phyloP scores from a whole-genome alignment of 2,797 vertebrate species.

The Delichon dasypus region DNA sequence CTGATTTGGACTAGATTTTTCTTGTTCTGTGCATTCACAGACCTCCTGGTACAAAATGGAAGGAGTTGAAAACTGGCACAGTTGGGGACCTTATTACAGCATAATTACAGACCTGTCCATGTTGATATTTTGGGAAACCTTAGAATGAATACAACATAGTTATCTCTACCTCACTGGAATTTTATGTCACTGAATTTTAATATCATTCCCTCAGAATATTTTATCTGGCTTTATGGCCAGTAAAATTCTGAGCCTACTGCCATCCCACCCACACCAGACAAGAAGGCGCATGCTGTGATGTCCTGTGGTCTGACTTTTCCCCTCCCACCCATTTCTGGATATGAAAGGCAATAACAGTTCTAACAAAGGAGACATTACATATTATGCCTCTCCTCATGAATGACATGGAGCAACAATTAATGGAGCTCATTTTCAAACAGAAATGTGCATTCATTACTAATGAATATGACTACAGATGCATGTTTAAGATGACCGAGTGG shows the following conservation, averaged over 20 bases:
- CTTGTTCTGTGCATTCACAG: background rate
- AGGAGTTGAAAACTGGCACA: background rate
- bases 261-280: background rate
- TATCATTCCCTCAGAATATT: background rate
- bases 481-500: background rate
- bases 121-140: background rate
- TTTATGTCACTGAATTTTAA: background rate
- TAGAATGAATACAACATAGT: background rate
- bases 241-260: background rate
- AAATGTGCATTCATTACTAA: background rate
- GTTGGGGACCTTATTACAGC: background rate
- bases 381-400: background rate
- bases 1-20: background rate
- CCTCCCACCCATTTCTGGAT: background rate
- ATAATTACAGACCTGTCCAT: background rate
- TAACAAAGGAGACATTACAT: background rate
- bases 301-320: background rate
- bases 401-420: background rate
- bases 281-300: background rate
- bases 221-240: background rate
- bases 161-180: background rate
- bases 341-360: background rate
- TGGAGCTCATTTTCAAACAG: background rate
- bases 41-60: background rate
- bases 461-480: background rate